Evolutionary conservation across 1,140 invertebrate species (phyloP).

Genomic region (Lysiphlebus fabarum): DNA sequence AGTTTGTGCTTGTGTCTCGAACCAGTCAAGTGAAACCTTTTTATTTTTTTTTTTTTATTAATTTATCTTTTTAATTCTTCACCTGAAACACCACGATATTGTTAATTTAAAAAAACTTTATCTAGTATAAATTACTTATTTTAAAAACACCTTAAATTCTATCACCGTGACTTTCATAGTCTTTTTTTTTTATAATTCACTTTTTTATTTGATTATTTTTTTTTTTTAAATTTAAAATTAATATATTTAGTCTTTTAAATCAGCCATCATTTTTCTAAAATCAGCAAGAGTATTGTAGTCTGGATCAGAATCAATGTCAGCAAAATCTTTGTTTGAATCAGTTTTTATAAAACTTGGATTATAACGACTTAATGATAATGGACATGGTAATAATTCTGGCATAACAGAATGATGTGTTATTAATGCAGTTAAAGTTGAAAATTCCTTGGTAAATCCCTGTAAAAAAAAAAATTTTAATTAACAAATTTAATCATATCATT

Average conservation of each 20-base stretch:
- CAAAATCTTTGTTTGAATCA: slow-evolving; percentile 66
- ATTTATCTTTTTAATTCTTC: background rate
- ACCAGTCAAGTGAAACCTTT: too few species aligned
- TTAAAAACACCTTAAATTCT: slow-evolving; percentile 23
- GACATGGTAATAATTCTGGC: slow-evolving; percentile 90
- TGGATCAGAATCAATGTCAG: slow-evolving; percentile 73
- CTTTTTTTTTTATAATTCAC: slow-evolving; percentile 18
- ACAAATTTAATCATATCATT: too few species aligned
- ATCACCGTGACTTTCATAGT: slow-evolving; percentile 26
- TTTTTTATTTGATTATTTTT: slow-evolving; percentile 19
- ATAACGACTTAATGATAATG: slow-evolving; percentile 76
- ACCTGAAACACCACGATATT: background rate
- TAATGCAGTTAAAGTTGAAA: slow-evolving; percentile 81
- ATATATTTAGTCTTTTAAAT: slow-evolving; percentile 65
- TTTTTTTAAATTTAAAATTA: too few species aligned
- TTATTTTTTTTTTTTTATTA: too few species aligned
- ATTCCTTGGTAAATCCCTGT: slow-evolving; percentile 96
- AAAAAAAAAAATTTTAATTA: slow-evolving; percentile 34
- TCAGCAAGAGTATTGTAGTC: slow-evolving; percentile 77
- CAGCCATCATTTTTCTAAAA: slow-evolving; percentile 80
- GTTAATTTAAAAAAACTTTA: slow-evolving; percentile 4
- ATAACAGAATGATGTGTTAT: slow-evolving; percentile 95
- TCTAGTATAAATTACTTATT: slow-evolving; percentile 15
- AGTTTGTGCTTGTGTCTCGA: slow-evolving; percentile 4
- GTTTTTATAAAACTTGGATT: slow-evolving; percentile 69